Conservation (phyloP, 2,888 invertebrate genomes). For the Cetonia aurata region DNA sequence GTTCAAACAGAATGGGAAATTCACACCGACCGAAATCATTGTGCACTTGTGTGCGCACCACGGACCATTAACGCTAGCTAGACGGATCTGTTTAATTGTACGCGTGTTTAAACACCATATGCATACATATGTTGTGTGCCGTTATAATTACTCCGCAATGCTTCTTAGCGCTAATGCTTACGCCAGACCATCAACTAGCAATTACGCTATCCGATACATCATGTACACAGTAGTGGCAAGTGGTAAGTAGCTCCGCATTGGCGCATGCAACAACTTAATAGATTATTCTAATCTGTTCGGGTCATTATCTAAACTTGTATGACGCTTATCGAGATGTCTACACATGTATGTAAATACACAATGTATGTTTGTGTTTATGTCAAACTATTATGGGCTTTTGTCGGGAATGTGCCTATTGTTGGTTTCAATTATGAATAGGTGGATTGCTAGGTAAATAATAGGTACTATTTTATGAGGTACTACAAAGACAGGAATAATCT, state of each 20-base stretch:
- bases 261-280: constrained; percentile 1
- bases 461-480: no score
- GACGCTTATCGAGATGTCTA: constrained; percentile 1
- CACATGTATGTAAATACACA: neutral
- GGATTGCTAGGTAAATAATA: no score
- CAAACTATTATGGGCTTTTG: no score
- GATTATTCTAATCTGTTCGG: constrained; percentile 25
- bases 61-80: no score
- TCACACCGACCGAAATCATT: no score
- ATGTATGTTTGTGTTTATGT: no score
- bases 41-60: no score
- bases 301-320: constrained; percentile 30
- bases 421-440: no score
- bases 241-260: constrained; percentile 7
- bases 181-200: constrained; percentile 7
- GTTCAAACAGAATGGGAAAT: no score
- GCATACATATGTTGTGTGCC: constrained; percentile 3
- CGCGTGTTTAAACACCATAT: constrained; percentile 1
- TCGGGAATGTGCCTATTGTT: no score
- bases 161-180: constrained; percentile 15
- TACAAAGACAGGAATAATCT: no score
- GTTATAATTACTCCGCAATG: constrained; percentile 17
- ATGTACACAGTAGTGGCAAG: constrained; percentile 3
- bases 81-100: constrained; percentile 11
- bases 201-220: constrained; percentile 27